A percentile compares a stretch with the other conserved stretches of the same genome.
Conservation (phyloP, 2,888 invertebrate genomes). For the Habrosyne pyritoides region DNA sequence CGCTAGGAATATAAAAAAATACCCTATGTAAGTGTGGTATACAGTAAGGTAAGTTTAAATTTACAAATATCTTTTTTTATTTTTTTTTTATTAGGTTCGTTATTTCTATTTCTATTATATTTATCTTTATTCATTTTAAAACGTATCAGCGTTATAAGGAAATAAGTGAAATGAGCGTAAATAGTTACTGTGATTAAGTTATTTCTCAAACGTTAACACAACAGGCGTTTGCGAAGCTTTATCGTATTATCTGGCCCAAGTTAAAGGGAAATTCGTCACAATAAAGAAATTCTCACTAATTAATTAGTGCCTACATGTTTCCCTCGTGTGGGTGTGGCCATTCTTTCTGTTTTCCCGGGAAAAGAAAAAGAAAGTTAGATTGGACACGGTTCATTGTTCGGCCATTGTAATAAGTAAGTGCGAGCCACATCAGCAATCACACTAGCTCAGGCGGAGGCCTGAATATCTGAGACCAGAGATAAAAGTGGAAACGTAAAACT, state of each 20-base stretch:
- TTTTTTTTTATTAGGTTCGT: too few relatives aligned
- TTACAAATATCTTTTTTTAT: too few relatives aligned
- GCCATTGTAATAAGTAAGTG: slow-evolving; percentile 59
- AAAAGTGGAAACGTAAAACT: too few relatives aligned
- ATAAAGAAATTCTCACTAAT: slow-evolving; percentile 69
- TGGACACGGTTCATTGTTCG: slow-evolving; percentile 68
- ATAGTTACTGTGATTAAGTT: not conserved
- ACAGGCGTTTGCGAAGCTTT: slow-evolving; percentile 1
- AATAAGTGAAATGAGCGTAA: not conserved
- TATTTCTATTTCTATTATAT: too few relatives aligned
- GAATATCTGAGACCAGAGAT: not conserved
- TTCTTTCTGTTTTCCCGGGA: slow-evolving; percentile 64
- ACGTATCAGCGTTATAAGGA: not conserved
- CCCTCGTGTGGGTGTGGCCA: slow-evolving; percentile 65
- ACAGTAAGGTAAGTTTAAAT: too few relatives aligned
- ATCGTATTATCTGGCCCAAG: slow-evolving; percentile 14
- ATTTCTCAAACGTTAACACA: not conserved
- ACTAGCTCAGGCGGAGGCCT: slow-evolving; percentile 21
- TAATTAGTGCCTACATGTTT: slow-evolving; percentile 71
- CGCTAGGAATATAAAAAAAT: too few relatives aligned
- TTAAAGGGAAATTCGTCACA: slow-evolving; percentile 51
- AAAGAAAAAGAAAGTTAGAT: slow-evolving; percentile 75
- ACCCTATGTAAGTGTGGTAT: too few relatives aligned
- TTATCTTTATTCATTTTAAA: too few relatives aligned
- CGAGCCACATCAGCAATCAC: slow-evolving; percentile 48